Base-by-base conservation (phyloP, 2,888 invertebrate species). In the Galerucella pusilla region DNA sequence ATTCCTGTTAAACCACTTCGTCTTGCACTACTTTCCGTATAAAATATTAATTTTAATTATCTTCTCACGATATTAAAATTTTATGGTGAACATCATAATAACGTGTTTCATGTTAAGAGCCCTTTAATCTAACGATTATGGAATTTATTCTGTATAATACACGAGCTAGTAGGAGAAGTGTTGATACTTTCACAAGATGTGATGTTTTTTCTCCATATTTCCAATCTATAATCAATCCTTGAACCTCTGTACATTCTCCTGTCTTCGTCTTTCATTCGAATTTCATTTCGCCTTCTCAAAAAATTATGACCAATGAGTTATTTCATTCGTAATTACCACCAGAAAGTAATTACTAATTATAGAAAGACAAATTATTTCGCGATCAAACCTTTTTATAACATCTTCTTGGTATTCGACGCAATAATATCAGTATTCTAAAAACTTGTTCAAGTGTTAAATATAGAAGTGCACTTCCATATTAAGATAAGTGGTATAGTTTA, bases 61-160 rank as follows among this genome's bases (percentile, higher is more conserved):
- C n/a, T 54, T 54, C 54, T 54, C 54, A 54, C 54, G n/a, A n/a
- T 54, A 54, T 54, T 54, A 54, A n/a, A 54, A 54, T 49, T 12
- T 49, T 12, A 49, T 49, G 49, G 49, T 14, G 14, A 49, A 14
- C 3, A 49, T 49, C 7, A 54, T 54, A 54, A 54, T 54, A 14
- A 54, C 54, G 7, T n/a, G 54, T 54, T 54, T n/a, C n/a, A 14
- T 7, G n/a, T 54, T 54, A 7, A 7, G 7, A 54, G 5, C 54
- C 14, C 4, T 16, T 54, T 14, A 6, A 54, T n/a, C 49, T 49
- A 14, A 14, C 14, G 11, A 49, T 12, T 49, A 49, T 12, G 49
- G 11, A 49, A 11, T 14, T 49, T 12, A 2, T 49, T 49, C 14
- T 4, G 49, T 49, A 14, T 12, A 49, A 49, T 49, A 14, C 14